phyloP scores from a whole-genome alignment of 2,888 invertebrate species.

The Drosophila setosimentum region DNA sequence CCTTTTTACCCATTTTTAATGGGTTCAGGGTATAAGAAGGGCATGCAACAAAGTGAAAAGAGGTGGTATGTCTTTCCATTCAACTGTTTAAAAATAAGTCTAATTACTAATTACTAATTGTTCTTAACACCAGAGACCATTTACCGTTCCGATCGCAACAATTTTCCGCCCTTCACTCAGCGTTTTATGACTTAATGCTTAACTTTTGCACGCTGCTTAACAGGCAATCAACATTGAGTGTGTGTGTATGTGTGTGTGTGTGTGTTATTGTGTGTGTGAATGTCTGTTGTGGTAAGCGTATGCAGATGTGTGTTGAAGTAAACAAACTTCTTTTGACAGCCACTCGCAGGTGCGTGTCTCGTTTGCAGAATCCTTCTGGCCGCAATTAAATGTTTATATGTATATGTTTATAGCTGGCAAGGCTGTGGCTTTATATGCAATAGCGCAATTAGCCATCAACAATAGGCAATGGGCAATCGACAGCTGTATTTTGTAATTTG shows the following conservation, averaged over 20 bases:
- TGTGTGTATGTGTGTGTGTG: not conserved
- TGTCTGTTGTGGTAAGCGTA: not conserved
- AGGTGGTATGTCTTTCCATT: not conserved
- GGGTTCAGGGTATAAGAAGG: too few relatives aligned
- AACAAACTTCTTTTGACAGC: constrained; percentile 32
- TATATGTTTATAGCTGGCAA: constrained; percentile 21
- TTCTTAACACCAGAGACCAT: not conserved
- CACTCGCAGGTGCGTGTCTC: constrained; percentile 42
- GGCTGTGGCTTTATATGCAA: constrained; percentile 11
- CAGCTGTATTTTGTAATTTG: constrained; percentile 37
- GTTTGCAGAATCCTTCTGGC: constrained; percentile 20
- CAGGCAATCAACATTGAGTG: constrained; percentile 30
- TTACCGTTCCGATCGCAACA: constrained; percentile 28
- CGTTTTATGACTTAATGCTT: constrained; percentile 21
- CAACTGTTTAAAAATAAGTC: constrained; percentile 17
- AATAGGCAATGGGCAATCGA: constrained; percentile 1
- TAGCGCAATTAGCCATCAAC: not conserved
- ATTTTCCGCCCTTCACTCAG: constrained; percentile 12
- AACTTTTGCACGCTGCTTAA: constrained; percentile 29
- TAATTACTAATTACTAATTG: constrained; percentile 3
- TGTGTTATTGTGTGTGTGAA: not conserved
- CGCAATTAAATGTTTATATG: constrained; percentile 4
- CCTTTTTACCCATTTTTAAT: too few relatives aligned
- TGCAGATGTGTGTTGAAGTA: constrained; percentile 2
- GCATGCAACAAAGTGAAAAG: not conserved